Percentiles rank a stretch among this genome's conserved stretches.
These are phyloP conservation scores for Cacoxenus indagator DNA, from an alignment of 2,888 invertebrate species.

Conservation along the genomic window DNA sequence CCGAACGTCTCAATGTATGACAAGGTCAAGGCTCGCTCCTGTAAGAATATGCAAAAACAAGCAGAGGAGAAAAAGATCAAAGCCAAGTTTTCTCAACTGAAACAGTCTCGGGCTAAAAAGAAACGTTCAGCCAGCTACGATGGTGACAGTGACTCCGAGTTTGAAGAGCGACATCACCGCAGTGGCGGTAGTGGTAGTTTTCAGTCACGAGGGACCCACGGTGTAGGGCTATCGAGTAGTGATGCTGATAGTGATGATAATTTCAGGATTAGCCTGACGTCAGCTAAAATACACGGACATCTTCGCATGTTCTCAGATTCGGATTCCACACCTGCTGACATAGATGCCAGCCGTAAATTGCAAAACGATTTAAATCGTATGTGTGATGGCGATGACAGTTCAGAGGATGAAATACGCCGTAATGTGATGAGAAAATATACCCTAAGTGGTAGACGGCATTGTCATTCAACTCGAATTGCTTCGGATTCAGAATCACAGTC, in stretches of 20 bases:
- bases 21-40: conserved; percentile 93
- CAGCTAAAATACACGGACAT: conserved; percentile 46
- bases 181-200: conserved; percentile 57
- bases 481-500: conserved; percentile 76
- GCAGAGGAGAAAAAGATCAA: conserved; percentile 92
- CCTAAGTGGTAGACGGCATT: conserved; percentile 76
- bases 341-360: conserved; percentile 45
- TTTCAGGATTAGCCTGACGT: conserved; percentile 40
- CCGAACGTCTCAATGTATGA: conserved; percentile 98
- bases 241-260: conserved; percentile 72
- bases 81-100: conserved; percentile 89
- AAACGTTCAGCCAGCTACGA: conserved; percentile 91
- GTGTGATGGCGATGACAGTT: conserved; percentile 71
- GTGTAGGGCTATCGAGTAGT: conserved; percentile 48
- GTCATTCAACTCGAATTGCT: conserved; percentile 78
- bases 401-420: conserved; percentile 66
- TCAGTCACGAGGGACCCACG: conserved; percentile 47
- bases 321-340: conserved; percentile 71
- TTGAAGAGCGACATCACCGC: conserved; percentile 67
- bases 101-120: conserved; percentile 90
- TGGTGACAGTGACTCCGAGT: conserved; percentile 84
- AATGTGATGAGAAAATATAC: conserved; percentile 56
- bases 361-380: conserved; percentile 72
- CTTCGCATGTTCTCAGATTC: conserved; percentile 69
- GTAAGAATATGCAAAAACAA: conserved; percentile 93